Evolutionary conservation across 1,140 invertebrate genomes (phyloP).

Genomic region (Piezodorus guildinii): DNA sequence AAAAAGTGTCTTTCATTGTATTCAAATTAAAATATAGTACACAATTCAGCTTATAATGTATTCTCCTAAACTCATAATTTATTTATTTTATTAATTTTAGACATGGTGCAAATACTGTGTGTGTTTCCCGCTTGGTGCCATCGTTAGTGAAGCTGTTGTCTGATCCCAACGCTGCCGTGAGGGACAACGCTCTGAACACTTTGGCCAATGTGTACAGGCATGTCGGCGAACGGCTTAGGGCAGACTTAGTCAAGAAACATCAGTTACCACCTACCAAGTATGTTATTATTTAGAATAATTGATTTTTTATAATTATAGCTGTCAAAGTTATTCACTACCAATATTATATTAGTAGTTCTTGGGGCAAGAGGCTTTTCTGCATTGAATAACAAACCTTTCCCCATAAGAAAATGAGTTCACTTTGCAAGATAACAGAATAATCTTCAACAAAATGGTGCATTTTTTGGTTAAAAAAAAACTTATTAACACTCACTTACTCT

Average conservation of each 20-base stretch:
- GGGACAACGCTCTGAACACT: slow-evolving; percentile 75
- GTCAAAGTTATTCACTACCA: not conserved
- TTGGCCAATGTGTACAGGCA: slow-evolving; percentile 85
- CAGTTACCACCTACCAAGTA: slow-evolving; percentile 66
- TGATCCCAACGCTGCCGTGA: slow-evolving; percentile 75
- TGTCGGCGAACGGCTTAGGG: slow-evolving; percentile 76
- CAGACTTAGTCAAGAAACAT: slow-evolving; percentile 72
- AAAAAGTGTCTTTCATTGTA: no score
- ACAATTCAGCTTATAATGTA: no score
- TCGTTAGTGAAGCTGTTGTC: slow-evolving; percentile 72
- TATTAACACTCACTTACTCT: no score
- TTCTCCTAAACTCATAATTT: no score
- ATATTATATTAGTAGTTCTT: no score
- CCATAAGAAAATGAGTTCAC: no score
- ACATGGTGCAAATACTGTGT: slow-evolving; percentile 69
- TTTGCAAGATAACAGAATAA: no score
- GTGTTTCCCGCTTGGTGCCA: slow-evolving; percentile 68
- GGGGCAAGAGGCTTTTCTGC: no score
- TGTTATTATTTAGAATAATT: slow-evolving; percentile 30
- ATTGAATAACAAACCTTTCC: no score
- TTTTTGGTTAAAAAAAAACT: no score
- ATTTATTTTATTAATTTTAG: slow-evolving; percentile 36
- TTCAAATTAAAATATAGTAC: no score
- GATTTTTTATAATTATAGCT: slow-evolving; percentile 18
- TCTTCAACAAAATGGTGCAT: no score